Base-by-base conservation (phyloP, 2,797 vertebrate species). In the Anomalospiza imberbis region DNA sequence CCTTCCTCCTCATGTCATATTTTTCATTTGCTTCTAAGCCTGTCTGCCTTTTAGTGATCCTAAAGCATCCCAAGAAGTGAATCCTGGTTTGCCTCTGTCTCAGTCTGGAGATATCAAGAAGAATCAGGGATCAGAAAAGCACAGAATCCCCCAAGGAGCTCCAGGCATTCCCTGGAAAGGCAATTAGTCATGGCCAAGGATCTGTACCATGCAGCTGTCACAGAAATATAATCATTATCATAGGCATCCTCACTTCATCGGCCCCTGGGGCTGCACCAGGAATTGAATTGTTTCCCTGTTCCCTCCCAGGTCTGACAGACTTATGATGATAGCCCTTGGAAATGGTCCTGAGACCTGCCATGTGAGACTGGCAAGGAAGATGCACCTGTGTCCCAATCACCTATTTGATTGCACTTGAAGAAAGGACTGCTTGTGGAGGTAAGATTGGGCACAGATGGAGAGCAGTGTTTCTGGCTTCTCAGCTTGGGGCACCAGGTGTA, bases 161-260 rank as follows among this genome's bases (percentile, higher is more conserved):
- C 66, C 72, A 92, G 91, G 58, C 76, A 53, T 91, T 93, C 94
- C 91, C 91, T 91, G 62, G 91, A 92, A 95, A 94, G 79, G 31
- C 76, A 93, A 91, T 91, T 91, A 96, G 85, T 93, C 76, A 81
- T 67, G 66, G 66, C 34, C 82, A 91, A 91, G 51, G 68, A 90
- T 88, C 62, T 34, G 45, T 73, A 82, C 70, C 73, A 54, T 25
- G 67, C 82, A 95, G 48, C 85, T 94, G 89, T 81, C 89, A 92
- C 32, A 63, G 79, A 73, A 93, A 89, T 92, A 84, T n/a, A 91
- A 91, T 80, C 18, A 91, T 94, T 87, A 90, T 60, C 80, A 81
- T 62, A 42, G 87, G 79, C 79, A 88, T 78, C 55, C 70, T 92
- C 42, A 77, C 44, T 87, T 83, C 84, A 93, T 42, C 45, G 53